Conservation (phyloP, 2,113 vertebrate genomes). For the Lamprotornis superbus region DNA sequence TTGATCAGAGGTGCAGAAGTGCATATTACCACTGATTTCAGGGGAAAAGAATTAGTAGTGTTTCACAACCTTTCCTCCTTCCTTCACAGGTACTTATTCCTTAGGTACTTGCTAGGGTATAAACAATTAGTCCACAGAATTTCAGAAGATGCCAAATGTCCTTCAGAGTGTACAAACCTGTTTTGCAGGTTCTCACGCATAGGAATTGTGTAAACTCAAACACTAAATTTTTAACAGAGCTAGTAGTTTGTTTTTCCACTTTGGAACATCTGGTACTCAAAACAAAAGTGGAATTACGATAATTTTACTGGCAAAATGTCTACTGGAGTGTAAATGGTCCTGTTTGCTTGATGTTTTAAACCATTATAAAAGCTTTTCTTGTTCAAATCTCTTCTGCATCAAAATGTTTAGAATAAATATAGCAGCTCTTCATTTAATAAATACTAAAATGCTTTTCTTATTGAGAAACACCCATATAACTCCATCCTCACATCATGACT, state of each 20-base stretch:
- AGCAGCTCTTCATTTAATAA: not conserved
- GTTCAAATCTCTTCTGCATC: not conserved
- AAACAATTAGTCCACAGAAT: not conserved
- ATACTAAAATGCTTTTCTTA: not conserved
- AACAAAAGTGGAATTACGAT: not conserved
- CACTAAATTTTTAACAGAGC: not conserved
- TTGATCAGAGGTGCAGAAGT: not conserved
- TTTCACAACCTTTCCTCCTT: not conserved
- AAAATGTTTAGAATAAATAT: not conserved
- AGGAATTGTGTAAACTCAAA: constrained; percentile 35
- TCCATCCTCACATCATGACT: not conserved
- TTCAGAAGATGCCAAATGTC: not conserved
- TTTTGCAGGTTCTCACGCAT: constrained; percentile 24
- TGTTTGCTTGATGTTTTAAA: not conserved
- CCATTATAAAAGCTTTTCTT: not conserved
- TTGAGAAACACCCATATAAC: not conserved
- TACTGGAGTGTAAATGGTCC: not conserved
- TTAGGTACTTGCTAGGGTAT: not conserved
- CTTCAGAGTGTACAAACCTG: constrained; percentile 43
- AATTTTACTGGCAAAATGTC: not conserved
- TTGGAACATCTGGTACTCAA: not conserved
- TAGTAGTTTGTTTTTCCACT: constrained; percentile 13
- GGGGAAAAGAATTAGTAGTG: not conserved
- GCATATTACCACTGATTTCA: not conserved
- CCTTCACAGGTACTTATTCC: not conserved